Base-by-base conservation (phyloP, 1,140 invertebrate genomes). In the Trialeurodes vaporariorum region DNA sequence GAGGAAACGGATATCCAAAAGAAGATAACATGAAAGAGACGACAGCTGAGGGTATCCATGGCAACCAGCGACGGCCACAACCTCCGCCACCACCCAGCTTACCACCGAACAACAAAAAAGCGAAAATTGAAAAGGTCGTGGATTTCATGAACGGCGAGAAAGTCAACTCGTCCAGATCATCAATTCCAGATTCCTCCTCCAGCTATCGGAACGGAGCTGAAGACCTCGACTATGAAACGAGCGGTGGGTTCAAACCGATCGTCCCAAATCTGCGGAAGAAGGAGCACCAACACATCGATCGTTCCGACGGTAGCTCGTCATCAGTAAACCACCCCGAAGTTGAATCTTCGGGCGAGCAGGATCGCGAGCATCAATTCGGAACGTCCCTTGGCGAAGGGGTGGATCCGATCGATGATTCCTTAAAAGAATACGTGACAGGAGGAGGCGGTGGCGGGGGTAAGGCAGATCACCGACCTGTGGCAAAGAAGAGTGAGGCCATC, bases 21-120 rank as follows among this genome's bases (percentile, higher is more conserved):
- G 66, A 27, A 2, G 66, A 71, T n/a, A n/a, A n/a, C n/a, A n/a
- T n/a, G n/a, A n/a, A n/a, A n/a, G n/a, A n/a, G n/a, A n/a, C n/a
- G n/a, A 27, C 64, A 60, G 21, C 62, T 61, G 22, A 61, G 40
- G 24, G 67, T 70, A 27, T 58, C 67, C 25, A 70, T 65, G 1
- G 66, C 69, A 5, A 69, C 68, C 60, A 68, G 65, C 49, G 34
- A 17, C 34, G 34, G 34, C n/a, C n/a, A n/a, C n/a, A n/a, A 27
- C 64, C 65, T 2, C 59, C 59, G 26, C 49, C 65, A 12, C 68
- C 65, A 24, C 63, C 40, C 25, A 64, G 59, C 63, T 27, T 58
- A 13, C 49, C 65, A 63, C 22, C 26, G 40, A 71, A 70, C 24
- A 70, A 66, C 63, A 71, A 70, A 34, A 71, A 71, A 24, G 70